phyloP scores from a whole-genome alignment of 1,140 invertebrate genomes.

The Drosophila pallidifrons region DNA sequence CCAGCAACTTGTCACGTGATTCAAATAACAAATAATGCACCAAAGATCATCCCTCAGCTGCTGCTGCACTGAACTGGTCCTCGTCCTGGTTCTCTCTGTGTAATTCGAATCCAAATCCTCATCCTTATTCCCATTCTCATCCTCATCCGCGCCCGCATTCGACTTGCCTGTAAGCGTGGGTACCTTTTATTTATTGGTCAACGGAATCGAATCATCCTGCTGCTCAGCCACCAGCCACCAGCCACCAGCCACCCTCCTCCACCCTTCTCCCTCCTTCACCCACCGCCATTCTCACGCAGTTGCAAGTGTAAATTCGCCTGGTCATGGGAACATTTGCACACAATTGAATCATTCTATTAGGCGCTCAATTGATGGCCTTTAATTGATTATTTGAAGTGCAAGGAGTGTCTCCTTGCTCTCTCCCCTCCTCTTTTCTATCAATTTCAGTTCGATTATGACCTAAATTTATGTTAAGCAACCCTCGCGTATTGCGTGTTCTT shows the following conservation, averaged over 20 bases:
- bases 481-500: neutral
- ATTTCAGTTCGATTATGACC: slow-evolving; percentile 18
- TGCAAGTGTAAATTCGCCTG: slow-evolving; percentile 72
- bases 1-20: slow-evolving; percentile 79
- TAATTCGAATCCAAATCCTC: slow-evolving; percentile 48
- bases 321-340: slow-evolving; percentile 73
- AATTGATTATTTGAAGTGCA: slow-evolving; percentile 17
- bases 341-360: slow-evolving; percentile 65
- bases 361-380: slow-evolving; percentile 54
- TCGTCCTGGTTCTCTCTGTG: neutral
- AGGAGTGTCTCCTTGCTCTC: neutral
- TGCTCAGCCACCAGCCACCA: slow-evolving; percentile 24
- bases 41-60: slow-evolving; percentile 71
- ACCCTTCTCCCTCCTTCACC: neutral
- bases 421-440: neutral
- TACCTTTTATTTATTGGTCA: slow-evolving; percentile 72
- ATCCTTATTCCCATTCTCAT: slow-evolving; percentile 40
- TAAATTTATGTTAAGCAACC: slow-evolving; percentile 15
- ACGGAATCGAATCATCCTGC: slow-evolving; percentile 18
- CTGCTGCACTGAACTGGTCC: slow-evolving; percentile 4
- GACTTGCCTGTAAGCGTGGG: slow-evolving; percentile 50
- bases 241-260: slow-evolving; percentile 14
- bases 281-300: slow-evolving; percentile 53
- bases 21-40: slow-evolving; percentile 78
- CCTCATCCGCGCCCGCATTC: slow-evolving; percentile 21